These are phyloP conservation scores for Rhagologus leucostigma DNA, from an alignment of 2,113 vertebrate species.

Conservation along the genomic window DNA sequence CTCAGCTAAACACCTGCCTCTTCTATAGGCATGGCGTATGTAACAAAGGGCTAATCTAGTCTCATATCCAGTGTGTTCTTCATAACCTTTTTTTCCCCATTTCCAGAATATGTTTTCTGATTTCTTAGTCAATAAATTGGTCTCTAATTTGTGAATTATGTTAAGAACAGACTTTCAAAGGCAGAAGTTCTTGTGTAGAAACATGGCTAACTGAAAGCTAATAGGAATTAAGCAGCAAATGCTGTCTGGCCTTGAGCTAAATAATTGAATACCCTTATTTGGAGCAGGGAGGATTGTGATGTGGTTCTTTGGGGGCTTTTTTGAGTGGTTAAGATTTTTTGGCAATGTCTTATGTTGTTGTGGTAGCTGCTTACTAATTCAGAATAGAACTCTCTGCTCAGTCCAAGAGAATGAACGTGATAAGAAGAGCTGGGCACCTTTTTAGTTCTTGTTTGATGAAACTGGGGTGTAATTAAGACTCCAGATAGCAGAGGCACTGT, in stretches of 20 bases:
- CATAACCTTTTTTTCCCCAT: not conserved
- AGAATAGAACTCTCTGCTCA: not conserved
- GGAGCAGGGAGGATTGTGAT: not conserved
- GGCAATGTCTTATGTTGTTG: not conserved
- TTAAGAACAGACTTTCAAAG: not conserved
- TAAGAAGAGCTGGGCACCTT: not conserved
- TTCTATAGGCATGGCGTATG: not conserved
- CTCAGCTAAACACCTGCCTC: rapidly evolving
- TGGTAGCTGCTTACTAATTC: not conserved
- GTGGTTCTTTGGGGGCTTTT: not conserved
- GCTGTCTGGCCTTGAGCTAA: not conserved
- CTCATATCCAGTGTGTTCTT: not conserved
- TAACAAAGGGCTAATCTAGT: not conserved
- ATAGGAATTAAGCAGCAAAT: not conserved
- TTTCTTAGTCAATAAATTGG: not conserved
- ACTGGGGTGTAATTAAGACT: not conserved
- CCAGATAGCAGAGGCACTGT: not conserved
- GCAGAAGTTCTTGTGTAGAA: not conserved
- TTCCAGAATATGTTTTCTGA: not conserved
- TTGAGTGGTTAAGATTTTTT: not conserved
- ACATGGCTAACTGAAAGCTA: not conserved
- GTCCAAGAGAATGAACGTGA: not conserved
- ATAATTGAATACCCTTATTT: not conserved
- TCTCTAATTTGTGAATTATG: not conserved
- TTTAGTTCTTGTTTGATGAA: not conserved